Evolutionary conservation across 2,113 vertebrate species (phyloP).

Genomic region (Protobothrops mucrosquamatus): DNA sequence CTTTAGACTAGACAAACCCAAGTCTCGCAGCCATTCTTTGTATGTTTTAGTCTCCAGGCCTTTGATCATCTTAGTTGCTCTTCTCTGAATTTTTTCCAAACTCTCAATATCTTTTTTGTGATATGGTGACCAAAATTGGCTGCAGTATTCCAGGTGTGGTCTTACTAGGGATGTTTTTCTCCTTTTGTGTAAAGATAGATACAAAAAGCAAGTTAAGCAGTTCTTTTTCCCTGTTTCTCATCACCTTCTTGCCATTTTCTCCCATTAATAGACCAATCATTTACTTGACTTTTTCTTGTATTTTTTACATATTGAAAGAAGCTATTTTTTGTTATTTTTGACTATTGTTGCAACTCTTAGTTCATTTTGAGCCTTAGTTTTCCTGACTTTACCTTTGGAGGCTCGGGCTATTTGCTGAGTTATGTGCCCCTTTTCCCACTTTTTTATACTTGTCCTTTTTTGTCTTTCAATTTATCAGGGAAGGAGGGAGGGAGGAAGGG

Average conservation of each 20-base stretch:
- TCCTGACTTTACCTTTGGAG: not conserved
- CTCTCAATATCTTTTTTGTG: not conserved
- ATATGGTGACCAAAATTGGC: not conserved
- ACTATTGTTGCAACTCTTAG: not conserved
- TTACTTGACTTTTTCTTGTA: not conserved
- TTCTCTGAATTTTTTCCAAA: not conserved
- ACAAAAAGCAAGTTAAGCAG: not conserved
- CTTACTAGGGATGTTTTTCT: not conserved
- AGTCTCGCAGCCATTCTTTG: not conserved
- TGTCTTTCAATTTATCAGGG: not conserved
- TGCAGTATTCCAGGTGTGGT: not conserved
- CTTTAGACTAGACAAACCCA: no score
- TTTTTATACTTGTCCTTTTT: not conserved
- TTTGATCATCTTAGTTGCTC: not conserved
- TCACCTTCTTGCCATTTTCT: not conserved
- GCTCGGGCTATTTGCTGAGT: not conserved
- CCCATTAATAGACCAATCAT: not conserved
- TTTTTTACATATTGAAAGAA: not conserved
- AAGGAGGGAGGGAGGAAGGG: no score
- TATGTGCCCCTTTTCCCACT: not conserved
- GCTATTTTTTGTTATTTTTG: not conserved
- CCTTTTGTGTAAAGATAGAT: no score
- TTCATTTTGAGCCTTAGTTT: not conserved
- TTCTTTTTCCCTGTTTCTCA: not conserved
- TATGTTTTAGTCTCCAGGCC: not conserved